These are phyloP conservation scores for Cyphomyrus discorhynchus DNA, from an alignment of 2,113 vertebrate species.

Conservation along the genomic window DNA sequence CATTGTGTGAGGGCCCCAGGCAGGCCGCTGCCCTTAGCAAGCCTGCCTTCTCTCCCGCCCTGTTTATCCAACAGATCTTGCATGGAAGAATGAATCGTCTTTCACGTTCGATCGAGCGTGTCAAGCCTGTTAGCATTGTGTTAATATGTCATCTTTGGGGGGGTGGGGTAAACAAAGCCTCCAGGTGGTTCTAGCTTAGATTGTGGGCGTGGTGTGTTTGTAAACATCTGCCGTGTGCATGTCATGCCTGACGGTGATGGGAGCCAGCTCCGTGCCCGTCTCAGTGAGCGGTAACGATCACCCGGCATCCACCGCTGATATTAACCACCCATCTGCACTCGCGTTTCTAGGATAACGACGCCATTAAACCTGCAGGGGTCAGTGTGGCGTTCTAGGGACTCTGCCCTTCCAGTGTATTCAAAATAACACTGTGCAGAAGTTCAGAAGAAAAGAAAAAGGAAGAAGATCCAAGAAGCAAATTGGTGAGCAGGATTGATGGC, in stretches of 20 bases:
- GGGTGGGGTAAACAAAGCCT: neutral
- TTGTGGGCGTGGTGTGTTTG: neutral
- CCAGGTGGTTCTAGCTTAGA: neutral
- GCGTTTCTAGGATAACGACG: neutral
- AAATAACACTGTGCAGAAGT: neutral
- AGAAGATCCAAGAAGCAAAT: neutral
- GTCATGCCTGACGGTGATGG: neutral
- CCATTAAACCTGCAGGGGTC: neutral
- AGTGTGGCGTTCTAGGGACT: neutral
- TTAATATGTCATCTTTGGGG: neutral
- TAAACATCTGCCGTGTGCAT: neutral
- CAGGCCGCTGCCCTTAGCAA: neutral
- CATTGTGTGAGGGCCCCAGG: neutral
- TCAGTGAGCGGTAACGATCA: neutral
- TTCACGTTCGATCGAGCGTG: neutral
- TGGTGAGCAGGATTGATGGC: conserved; percentile 24
- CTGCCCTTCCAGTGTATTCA: neutral
- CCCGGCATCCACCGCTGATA: neutral
- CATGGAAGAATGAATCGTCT: neutral
- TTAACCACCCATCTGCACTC: neutral
- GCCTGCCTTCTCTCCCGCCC: neutral
- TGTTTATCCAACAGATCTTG: neutral
- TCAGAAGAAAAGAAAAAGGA: neutral
- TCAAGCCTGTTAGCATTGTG: neutral
- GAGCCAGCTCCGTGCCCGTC: neutral